phyloP scores from a whole-genome alignment of 2,888 invertebrate species.

The Hetaerina titia region DNA sequence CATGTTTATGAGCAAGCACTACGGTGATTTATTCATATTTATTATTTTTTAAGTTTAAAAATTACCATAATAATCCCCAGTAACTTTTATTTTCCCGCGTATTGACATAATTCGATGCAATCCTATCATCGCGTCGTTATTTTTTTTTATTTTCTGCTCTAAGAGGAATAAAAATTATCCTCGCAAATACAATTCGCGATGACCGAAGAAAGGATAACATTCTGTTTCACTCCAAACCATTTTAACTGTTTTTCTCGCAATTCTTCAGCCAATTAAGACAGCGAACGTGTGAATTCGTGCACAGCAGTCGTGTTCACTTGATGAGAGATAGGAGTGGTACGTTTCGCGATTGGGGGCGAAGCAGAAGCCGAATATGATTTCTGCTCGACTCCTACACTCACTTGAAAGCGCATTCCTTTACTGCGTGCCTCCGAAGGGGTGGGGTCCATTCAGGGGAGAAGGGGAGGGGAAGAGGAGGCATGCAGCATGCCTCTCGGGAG shows the following conservation, averaged over 20 bases:
- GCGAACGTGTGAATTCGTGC: neutral
- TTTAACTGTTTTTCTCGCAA: neutral
- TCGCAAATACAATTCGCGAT: too few species aligned
- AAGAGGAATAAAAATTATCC: too few species aligned
- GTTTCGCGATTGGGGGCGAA: neutral
- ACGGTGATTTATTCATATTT: too few species aligned
- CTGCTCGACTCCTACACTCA: neutral
- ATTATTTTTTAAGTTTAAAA: too few species aligned
- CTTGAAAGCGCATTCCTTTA: neutral
- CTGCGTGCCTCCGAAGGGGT: neutral
- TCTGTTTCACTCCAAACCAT: neutral
- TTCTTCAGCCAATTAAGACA: neutral
- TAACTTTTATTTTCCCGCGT: too few species aligned
- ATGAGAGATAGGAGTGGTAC: neutral
- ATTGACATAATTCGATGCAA: too few species aligned
- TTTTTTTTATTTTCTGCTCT: too few species aligned
- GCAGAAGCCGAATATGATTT: neutral
- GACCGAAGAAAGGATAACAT: neutral
- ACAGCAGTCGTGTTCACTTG: neutral
- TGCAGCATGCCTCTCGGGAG: neutral
- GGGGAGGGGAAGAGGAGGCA: neutral
- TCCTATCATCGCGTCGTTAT: too few species aligned
- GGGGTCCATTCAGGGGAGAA: too few species aligned
- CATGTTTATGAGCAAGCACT: too few species aligned
- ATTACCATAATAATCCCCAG: too few species aligned